A percentile compares a stretch with the other conserved stretches of the same genome.
Evolutionary conservation across 2,797 vertebrate species (phyloP).

Genomic region (Nothura maculosa): DNA sequence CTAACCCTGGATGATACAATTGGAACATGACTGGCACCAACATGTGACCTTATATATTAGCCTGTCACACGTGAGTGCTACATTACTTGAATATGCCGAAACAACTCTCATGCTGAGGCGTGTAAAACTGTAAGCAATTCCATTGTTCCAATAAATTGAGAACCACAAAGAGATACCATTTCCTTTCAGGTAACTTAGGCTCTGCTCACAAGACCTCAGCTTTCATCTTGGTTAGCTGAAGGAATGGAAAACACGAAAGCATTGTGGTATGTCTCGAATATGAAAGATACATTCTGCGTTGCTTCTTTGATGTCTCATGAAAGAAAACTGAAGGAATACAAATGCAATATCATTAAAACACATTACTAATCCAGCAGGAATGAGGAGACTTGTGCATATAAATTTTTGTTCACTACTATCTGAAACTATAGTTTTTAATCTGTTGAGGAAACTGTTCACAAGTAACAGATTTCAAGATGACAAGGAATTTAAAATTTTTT

Average conservation of each 20-base stretch:
- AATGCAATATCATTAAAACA: conserved; percentile 37
- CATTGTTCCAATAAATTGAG: conserved; percentile 33
- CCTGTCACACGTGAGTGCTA: background rate
- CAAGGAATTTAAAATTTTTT: conserved; percentile 16
- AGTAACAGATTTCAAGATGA: background rate
- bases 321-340: conserved; percentile 59
- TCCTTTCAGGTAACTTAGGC: conserved; percentile 40
- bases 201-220: conserved; percentile 38
- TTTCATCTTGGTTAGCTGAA: conserved; percentile 69
- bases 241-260: conserved; percentile 36
- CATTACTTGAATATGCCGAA: background rate
- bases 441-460: background rate
- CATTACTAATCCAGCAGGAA: conserved; percentile 24
- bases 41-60: background rate
- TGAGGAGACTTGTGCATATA: background rate
- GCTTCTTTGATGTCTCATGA: conserved; percentile 58
- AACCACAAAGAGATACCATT: background rate
- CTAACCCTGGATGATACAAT: background rate
- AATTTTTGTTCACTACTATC: conserved; percentile 2
- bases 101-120: background rate
- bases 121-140: conserved; percentile 25
- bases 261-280: conserved; percentile 29
- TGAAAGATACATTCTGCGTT: conserved; percentile 35
- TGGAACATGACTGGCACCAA: background rate
- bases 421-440: background rate